Base-by-base conservation (phyloP, 2,888 invertebrate genomes). In the Drosophila antonietae region DNA sequence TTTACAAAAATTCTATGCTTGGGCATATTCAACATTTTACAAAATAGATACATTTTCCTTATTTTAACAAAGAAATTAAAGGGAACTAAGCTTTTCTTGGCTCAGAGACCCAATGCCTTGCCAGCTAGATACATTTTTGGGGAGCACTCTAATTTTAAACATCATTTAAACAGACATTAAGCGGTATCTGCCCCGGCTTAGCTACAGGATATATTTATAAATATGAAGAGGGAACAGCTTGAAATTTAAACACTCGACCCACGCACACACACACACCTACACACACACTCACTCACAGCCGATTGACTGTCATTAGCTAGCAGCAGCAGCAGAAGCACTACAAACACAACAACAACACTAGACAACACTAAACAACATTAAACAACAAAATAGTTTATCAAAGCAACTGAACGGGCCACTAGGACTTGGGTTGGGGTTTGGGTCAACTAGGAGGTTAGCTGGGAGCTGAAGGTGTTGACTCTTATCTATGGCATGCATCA, bases 401-500 rank as follows among this genome's bases (percentile, higher is more conserved):
- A 78, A 69, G 59, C 73, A 49, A 57, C 72, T 53, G 60, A 63
- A 53, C 47, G 55, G 49, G 61, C 2, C 63, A 55, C 73, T 70
- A 41, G 69, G 65, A 47, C 62, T 67, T 57, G 56, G 59, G 84
- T 58, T 72, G 2, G 28, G 28, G 84, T 58, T 72, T 2, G 7
- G 55, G 55, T 39, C 75, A 68, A 49, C 18, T 14, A 35, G 20
- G 23, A 35, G 20, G 18, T n/a, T n/a, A 61, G 58, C 39, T 51
- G 33, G 41, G 56, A 14, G n/a, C 37, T 46, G 65, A 43, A 60
- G 67, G 65, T 63, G 63, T 68, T 73, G 58, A 52, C 69, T 68
- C 70, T 84, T 89, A 85, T 85, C 89, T 80, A 61, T 84, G 80
- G 85, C 82, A 87, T 88, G 89, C 88, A 89, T 76, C 87, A 83